Conservation (phyloP, 2,113 vertebrate species). For the Leptobrachium leishanense region DNA sequence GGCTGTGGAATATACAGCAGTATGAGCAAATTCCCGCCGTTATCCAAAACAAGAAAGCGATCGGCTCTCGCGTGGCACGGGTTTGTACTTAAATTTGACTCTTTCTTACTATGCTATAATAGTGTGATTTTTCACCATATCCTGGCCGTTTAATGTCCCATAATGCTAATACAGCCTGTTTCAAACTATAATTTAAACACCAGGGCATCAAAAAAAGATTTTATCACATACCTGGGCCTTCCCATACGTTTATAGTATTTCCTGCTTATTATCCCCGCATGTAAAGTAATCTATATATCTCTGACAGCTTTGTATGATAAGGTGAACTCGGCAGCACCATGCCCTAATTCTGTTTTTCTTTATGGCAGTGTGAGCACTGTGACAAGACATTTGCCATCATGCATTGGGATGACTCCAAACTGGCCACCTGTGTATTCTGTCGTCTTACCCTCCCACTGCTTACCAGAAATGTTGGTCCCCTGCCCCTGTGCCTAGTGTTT, state of each 20-base stretch:
- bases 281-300: no score
- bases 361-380: conserved; percentile 59
- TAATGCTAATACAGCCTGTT: no score
- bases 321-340: no score
- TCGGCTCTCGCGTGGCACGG: conserved; percentile 59
- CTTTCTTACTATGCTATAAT: no score
- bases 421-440: conserved; percentile 58
- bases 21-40: conserved; percentile 62
- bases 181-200: no score
- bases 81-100: conserved; percentile 50
- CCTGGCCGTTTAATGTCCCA: no score
- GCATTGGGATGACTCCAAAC: conserved; percentile 34
- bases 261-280: no score
- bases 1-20: conserved; percentile 71
- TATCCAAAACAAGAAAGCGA: conserved; percentile 52
- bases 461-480: neutral
- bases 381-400: conserved; percentile 56
- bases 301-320: no score
- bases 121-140: no score
- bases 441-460: conserved; percentile 38
- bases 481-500: conserved; percentile 3
- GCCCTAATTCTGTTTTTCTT: neutral
- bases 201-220: no score
- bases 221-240: no score
- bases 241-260: no score